Base-by-base conservation (phyloP, 2,113 vertebrate genomes). In the Rutilus rutilus region DNA sequence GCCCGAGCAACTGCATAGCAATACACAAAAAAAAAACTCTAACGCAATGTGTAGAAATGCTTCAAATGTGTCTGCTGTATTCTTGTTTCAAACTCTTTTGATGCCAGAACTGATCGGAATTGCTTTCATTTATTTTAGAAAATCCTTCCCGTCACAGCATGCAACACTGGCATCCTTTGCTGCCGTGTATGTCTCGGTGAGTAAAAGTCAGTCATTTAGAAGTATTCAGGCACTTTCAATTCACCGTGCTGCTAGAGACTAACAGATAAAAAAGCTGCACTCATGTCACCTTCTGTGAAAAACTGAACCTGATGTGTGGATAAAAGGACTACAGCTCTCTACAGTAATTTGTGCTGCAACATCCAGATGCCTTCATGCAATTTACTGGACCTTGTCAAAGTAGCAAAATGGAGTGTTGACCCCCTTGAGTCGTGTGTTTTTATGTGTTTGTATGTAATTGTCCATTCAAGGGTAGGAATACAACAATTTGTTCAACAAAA, bases 141-240 rank as follows among this genome's bases (percentile, higher is more conserved):
- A 99, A 88, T 98, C 98, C 78, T 99, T 99, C 87, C 98, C 98
- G 30, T 99, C 98, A 69, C 97, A 99, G 93, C 98, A 99, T 23
- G 98, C 98, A 0, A 99, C 98, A 19, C 95, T 99, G 1, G 98
- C 97, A 88, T 98, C 98, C 76, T 99, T 99, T 80, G 97, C 98
- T 50, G 98, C 98, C 60, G 97, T 99, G 69, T 99, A 99, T 80
- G 93, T 99, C 91, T 99, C 98, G 71, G 98, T 99, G 92, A 99
- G 98, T 97, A 89, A 75, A 59, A 69, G 62, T n/a, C 71, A 27
- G 14, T 30, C 39, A 65, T 30, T 82, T 7, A 27, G 4, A 59
- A 79, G 33, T 4, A 62, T 62, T 36, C 36, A 64, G 59, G 8
- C 39, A 45, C 39, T n/a, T 60, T 39, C 36, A 62, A 9, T 62